Evolutionary conservation across 2,113 vertebrate species (phyloP).

Genomic region (Chloropsis hardwickii): DNA sequence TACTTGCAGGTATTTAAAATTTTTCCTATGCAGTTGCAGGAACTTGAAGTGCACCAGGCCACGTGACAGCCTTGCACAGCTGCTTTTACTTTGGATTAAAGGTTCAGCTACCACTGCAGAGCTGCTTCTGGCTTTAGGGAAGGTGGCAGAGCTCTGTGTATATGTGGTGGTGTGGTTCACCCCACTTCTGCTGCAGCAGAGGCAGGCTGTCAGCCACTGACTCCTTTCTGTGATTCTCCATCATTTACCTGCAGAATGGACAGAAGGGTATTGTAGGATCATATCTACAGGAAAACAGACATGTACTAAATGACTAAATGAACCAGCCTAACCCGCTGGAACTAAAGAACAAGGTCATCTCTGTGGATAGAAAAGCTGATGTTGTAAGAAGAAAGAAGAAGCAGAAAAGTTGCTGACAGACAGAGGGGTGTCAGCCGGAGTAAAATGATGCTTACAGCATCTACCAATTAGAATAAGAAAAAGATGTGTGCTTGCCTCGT

Average conservation of each 20-base stretch:
- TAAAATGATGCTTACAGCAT: too few species aligned
- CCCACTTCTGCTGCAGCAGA: accelerated
- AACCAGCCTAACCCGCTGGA: neutral
- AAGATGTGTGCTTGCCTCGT: neutral
- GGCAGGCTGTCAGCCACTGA: neutral
- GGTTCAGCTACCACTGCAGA: neutral
- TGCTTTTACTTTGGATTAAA: neutral
- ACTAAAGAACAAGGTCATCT: neutral
- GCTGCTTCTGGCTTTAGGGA: neutral
- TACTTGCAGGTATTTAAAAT: too few species aligned
- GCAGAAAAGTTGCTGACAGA: neutral
- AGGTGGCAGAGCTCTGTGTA: accelerated
- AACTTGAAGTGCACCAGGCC: accelerated
- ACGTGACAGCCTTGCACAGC: neutral
- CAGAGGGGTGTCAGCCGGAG: neutral
- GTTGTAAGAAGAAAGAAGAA: neutral
- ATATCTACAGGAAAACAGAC: neutral
- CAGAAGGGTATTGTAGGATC: neutral
- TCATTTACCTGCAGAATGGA: accelerated
- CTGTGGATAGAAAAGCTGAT: neutral
- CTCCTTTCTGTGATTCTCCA: neutral
- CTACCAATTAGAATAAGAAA: neutral
- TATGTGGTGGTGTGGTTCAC: accelerated
- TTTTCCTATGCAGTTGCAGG: neutral
- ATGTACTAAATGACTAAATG: neutral